Conservation (phyloP, 1,140 invertebrate species). For the Platyscapa corneri region DNA sequence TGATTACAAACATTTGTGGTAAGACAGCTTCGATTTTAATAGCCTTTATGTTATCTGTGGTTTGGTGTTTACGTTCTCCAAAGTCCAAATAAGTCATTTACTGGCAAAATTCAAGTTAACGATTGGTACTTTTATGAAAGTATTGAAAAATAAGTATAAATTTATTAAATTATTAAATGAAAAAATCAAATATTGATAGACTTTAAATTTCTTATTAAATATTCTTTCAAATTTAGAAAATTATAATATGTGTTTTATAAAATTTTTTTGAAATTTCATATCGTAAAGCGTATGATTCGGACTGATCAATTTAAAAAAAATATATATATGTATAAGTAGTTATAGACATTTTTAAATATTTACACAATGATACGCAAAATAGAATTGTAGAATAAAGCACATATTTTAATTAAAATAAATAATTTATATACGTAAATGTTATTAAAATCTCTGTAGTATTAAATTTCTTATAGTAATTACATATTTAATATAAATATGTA, state of each 20-base stretch:
- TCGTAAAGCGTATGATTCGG: no score
- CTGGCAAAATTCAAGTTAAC: background rate
- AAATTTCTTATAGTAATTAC: no score
- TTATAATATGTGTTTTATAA: background rate
- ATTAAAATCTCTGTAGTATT: no score
- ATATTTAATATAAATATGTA: no score
- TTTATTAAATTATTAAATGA: background rate
- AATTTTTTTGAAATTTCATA: background rate
- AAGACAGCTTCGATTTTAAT: background rate
- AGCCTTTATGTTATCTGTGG: slow-evolving; percentile 18
- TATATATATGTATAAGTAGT: no score
- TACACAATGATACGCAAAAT: background rate
- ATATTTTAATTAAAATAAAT: no score
- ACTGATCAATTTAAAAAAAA: no score
- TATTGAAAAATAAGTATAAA: background rate
- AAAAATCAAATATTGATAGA: background rate
- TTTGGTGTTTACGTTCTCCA: slow-evolving; percentile 3
- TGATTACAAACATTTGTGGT: background rate
- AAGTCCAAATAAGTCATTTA: slow-evolving; percentile 13
- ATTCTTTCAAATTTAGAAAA: background rate
- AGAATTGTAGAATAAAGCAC: background rate
- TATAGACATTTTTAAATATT: no score
- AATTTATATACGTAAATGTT: no score
- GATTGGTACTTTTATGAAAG: background rate
- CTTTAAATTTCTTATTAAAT: background rate